These are phyloP conservation scores for Smittia sp. DNA, from an alignment of 2,888 invertebrate species.

Conservation along the genomic window DNA sequence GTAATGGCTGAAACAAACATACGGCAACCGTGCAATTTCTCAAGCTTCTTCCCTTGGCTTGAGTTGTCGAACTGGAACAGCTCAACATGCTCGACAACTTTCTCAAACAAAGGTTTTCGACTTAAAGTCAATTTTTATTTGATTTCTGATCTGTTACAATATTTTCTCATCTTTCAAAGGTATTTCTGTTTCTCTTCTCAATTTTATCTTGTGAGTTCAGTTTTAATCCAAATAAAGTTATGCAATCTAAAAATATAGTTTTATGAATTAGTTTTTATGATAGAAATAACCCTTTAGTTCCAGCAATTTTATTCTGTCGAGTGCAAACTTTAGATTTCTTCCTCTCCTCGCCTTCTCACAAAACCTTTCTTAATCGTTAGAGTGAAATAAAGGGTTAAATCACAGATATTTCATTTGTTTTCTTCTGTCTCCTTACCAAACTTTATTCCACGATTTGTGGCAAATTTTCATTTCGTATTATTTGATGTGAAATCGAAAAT, in stretches of 20 bases:
- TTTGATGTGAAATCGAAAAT: not conserved
- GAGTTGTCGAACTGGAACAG: too few relatives aligned
- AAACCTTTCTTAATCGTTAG: not conserved
- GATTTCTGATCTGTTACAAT: not conserved
- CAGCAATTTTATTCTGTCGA: too few relatives aligned
- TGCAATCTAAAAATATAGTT: not conserved
- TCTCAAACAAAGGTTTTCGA: not conserved
- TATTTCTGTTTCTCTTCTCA: not conserved
- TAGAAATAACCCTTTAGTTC: not conserved
- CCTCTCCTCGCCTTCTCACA: too few relatives aligned
- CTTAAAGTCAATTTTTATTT: not conserved
- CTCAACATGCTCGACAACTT: too few relatives aligned
- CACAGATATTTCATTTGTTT: constrained; percentile 19
- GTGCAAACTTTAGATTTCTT: too few relatives aligned
- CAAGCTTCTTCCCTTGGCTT: too few relatives aligned
- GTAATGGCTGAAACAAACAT: too few relatives aligned
- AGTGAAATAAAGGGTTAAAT: constrained; percentile 16
- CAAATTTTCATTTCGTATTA: not conserved
- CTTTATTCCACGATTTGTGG: not conserved
- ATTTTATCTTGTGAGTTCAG: not conserved
- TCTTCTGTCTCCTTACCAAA: not conserved
- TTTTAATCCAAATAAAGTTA: not conserved
- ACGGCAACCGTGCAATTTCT: too few relatives aligned
- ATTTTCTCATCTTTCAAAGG: not conserved
- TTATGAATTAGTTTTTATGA: not conserved